Percentiles rank a stretch among this genome's conserved stretches.
Conservation (phyloP, 2,888 invertebrate genomes). For the Belgica antarctica region DNA sequence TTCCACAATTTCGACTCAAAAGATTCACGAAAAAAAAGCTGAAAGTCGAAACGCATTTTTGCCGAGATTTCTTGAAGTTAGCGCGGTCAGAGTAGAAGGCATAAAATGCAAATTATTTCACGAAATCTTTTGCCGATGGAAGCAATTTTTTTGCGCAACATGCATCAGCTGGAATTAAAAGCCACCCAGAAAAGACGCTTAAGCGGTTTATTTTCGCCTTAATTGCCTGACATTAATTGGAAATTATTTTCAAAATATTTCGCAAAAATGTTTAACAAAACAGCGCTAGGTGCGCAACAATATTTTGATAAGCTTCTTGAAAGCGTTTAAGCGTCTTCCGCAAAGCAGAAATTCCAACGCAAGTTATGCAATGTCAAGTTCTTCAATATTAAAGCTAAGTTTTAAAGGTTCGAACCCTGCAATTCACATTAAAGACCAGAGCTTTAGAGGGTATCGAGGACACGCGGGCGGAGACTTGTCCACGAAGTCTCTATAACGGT, state of each 20-base stretch:
- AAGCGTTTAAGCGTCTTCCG: slow-evolving; percentile 31
- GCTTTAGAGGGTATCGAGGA: no score
- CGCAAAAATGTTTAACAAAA: slow-evolving; percentile 26
- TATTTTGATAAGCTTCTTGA: slow-evolving; percentile 7
- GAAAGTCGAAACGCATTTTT: slow-evolving; percentile 31
- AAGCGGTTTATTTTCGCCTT: background rate
- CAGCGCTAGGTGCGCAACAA: background rate
- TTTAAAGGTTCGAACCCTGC: no score
- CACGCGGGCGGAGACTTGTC: no score
- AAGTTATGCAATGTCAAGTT: slow-evolving; percentile 20
- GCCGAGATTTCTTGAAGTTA: background rate
- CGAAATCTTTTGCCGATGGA: slow-evolving; percentile 30
- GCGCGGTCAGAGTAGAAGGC: background rate
- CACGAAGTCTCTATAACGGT: no score
- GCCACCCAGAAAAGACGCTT: slow-evolving; percentile 14
- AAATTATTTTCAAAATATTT: slow-evolving; percentile 40
- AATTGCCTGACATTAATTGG: slow-evolving; percentile 37
- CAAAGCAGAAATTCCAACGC: slow-evolving; percentile 3
- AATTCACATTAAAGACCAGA: no score
- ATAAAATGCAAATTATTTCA: slow-evolving; percentile 31
- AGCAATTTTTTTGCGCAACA: slow-evolving; percentile 21
- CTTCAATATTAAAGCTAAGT: no score
- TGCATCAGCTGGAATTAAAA: slow-evolving; percentile 31
- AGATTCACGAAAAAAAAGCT: background rate
- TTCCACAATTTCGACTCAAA: slow-evolving; percentile 6